Conservation (phyloP, 2,797 vertebrate species). For the Malurus splendens region DNA sequence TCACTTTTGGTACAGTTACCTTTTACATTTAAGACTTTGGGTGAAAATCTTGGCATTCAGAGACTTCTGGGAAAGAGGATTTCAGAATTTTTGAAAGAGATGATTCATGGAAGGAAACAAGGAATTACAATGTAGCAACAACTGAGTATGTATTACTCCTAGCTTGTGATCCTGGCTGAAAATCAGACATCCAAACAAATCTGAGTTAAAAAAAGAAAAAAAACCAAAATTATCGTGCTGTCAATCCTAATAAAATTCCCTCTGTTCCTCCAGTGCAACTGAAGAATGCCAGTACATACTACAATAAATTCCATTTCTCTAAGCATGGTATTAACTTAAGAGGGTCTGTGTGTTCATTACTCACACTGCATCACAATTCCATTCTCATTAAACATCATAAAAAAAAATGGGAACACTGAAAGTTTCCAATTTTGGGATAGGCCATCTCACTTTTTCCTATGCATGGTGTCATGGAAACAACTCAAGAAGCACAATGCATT, state of each 20-base stretch:
- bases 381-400: not conserved
- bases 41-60: not conserved
- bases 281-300: not conserved
- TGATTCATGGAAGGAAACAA: not conserved
- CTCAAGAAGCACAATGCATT: not conserved
- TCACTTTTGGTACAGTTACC: not conserved
- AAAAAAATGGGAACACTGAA: not conserved
- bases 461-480: accelerated
- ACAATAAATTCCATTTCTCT: not conserved
- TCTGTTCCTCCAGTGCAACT: not conserved
- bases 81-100: not conserved
- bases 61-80: not conserved
- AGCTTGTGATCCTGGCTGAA: not conserved
- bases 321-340: not conserved
- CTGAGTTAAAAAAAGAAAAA: not conserved
- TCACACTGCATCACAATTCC: not conserved
- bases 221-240: not conserved
- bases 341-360: not conserved
- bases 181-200: not conserved
- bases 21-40: not conserved
- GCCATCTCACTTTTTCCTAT: not conserved
- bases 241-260: not conserved
- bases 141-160: not conserved
- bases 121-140: not conserved
- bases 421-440: not conserved